Base-by-base conservation (phyloP, 2,888 invertebrate genomes). In the Nezara viridula region DNA sequence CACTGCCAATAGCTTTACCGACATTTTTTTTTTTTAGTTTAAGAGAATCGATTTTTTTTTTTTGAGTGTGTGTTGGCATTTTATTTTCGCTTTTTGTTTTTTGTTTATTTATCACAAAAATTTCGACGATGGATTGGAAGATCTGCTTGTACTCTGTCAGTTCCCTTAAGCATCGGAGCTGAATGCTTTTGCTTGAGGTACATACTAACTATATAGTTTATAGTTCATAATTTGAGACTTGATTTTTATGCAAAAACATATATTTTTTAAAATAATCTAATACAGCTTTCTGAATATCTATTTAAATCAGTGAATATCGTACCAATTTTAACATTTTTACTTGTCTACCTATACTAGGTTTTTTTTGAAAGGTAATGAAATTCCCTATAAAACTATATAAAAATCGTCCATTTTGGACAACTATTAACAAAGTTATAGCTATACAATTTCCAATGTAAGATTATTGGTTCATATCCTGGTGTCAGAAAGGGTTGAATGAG, bases 11-110 rank as follows among this genome's bases (percentile, higher is more conserved):
- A 89, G 85, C 89, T 89, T 86, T 73, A 85, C 86, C 88, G 85
- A 88, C 86, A 88, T 85, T 90, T 49, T 91, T 88, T 89, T 87
- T 90, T 89, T 90, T 89, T 90, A 89, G 44, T 81, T 81, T 44
- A 81, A 89, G 49, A 89, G 87, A 88, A 90, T 81, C 44, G 81
- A 44, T 87, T 81, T 89, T 27, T 52, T 89, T 90, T 89, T 90
- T 86, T 81, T 47, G 81, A 88, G 55, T 87, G 89, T 89, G 88
- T 89, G 87, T 87, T 90, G 87, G 88, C 47, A 77, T 86, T 89
- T 90, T 88, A 44, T 89, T 88, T 52, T 88, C 50, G 86, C 44
- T 44, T 47, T 44, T 81, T 7, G 44, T 47, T 40, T 40, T 24
- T 77, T 16, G 6, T 37, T 77, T 37, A 12, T 77, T 77, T 6